Base-by-base conservation (phyloP, 2,113 vertebrate genomes). In the Cygnus buccinator region DNA sequence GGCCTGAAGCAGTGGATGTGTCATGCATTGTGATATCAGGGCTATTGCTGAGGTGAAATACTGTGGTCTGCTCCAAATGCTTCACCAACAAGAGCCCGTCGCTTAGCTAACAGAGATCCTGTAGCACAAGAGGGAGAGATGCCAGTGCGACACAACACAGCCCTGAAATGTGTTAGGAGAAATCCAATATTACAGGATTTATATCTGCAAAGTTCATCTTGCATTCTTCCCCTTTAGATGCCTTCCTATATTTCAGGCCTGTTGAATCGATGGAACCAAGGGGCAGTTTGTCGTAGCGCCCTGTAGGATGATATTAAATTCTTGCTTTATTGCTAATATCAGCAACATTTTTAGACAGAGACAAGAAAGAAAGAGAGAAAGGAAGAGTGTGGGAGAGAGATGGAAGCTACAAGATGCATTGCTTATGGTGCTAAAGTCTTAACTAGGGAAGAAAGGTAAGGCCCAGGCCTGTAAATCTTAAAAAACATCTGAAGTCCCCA, bases 231-330 rank as follows among this genome's bases (percentile, higher is more conserved):
- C 62, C 41, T 52, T 89, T 67, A 52, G 71, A 91, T 41, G 80
- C 70, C 35, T 76, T 90, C 80, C 88, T 94, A 92, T 96, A 63
- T 95, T 94, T 96, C 93, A 95, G 74, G 78, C 37, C 63, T 3
- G 12, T 74, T 65, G 59, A 91, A 91, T 88, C 58, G 52, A 94
- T 90, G 91, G 74, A 86, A 89, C 68, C 33, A 43, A 67, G 29
- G 57, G 52, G 77, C 35, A 91, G 84, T 86, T 81, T 81, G 93
- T 95, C 39, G 68, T 52, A 81, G 68, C 62, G 35, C 57, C 90
- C 87, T 84, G 94, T 72, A 77, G 89, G 68, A 95, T 74, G 63
- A 92, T 93, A 96, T 95, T 95, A 94, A 95, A 95, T 93, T 74
- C 73, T 62, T 90, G 68, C 71, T 85, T 83, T 95, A 85, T 94